Base-by-base conservation (phyloP, 2,888 invertebrate species). In the Brachycybe producta region DNA sequence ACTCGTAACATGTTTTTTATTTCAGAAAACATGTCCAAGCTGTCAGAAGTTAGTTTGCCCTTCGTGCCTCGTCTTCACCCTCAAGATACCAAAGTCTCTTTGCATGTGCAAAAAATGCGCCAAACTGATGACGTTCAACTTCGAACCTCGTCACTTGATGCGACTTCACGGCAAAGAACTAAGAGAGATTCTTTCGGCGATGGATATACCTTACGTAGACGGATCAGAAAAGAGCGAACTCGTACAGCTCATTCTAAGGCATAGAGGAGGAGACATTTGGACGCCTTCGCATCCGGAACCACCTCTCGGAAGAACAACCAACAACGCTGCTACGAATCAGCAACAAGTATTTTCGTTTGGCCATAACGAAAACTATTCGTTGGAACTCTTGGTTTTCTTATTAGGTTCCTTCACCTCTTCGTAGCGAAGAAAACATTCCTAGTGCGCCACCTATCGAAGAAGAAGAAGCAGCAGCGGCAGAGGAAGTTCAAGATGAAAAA, bases 191-290 rank as follows among this genome's bases (percentile, higher is more conserved):
- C 21, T 38, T 13, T 5, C 36, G 11, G 38, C 46, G 21, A 24
- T 46, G 19, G 36, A 46, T 15, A 21, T 46, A 13, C 46, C 35
- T 27, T 36, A 46, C 27, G 36, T 38, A 36, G 36, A 46, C 26
- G 46, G 46, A n/a, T 46, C 35, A 24, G 46, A 46, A 17, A 46
- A 46, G n/a, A 36, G 36, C 7, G 46, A 46, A 15, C 27, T 46
- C n/a, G 46, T 46, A 1, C 46, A 46, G 32, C 26, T 46, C 3
- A 46, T 46, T 15, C 8, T 46, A 23, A 38, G 36, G 30, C 35
- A 36, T 15, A 36, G 38, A 17, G 46, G 46, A 8, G n/a, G 28
- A 17, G 38, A 46, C 13, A n/a, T n/a, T n/a, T 46, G 46, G 46
- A 46, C 28, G 19, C 11, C 36, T 26, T 38, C 46, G 1, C 35